Evolutionary conservation across 2,113 vertebrate species (phyloP).

Genomic region (Salvelinus sp.): DNA sequence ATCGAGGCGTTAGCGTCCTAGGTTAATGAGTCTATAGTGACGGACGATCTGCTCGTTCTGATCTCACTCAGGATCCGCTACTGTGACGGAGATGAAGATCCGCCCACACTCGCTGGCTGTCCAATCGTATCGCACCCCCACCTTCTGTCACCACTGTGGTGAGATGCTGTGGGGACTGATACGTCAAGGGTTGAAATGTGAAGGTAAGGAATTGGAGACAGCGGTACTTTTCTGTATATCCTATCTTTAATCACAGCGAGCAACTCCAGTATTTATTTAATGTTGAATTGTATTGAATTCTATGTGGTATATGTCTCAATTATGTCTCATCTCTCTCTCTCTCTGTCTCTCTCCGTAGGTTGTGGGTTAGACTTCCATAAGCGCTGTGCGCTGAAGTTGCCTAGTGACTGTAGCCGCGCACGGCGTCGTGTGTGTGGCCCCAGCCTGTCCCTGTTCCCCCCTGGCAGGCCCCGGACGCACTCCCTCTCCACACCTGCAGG

Average conservation of each 20-base stretch:
- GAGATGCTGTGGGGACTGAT: constrained; percentile 79
- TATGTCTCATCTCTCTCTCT: neutral
- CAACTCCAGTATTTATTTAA: neutral
- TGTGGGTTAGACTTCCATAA: constrained; percentile 89
- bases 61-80: constrained; percentile 58
- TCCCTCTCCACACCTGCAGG: constrained; percentile 71
- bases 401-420: constrained; percentile 79
- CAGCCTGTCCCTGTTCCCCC: constrained; percentile 80
- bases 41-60: neutral
- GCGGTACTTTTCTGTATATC: neutral
- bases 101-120: constrained; percentile 72
- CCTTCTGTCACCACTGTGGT: constrained; percentile 77
- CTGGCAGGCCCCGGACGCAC: constrained; percentile 58
- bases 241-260: neutral
- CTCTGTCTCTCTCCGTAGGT: constrained; percentile 60
- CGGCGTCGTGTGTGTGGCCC: constrained; percentile 77
- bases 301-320: neutral
- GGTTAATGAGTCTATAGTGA: neutral
- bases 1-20: no score
- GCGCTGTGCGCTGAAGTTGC: constrained; percentile 81
- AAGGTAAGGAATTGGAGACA: constrained; percentile 53
- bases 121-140: constrained; percentile 74
- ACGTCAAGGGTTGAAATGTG: constrained; percentile 74
- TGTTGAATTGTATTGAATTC: neutral
- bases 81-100: constrained; percentile 59